Percentiles rank a stretch among this genome's conserved stretches.
Evolutionary conservation across 2,113 vertebrate genomes (phyloP).

Genomic region (Platanista minor): DNA sequence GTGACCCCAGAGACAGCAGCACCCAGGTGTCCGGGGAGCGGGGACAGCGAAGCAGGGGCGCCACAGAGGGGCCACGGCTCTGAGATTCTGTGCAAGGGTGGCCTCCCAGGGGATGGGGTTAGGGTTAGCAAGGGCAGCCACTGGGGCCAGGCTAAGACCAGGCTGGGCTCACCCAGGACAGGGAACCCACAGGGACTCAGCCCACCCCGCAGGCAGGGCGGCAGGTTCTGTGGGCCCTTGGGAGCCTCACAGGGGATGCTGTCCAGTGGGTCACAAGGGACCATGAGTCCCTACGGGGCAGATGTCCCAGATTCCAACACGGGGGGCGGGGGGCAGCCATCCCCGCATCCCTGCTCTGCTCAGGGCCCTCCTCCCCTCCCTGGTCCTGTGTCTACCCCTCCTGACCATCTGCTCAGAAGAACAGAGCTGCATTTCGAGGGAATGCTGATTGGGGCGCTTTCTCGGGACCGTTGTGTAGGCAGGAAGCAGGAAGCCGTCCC

Average conservation of each 20-base stretch:
- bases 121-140: too few species aligned
- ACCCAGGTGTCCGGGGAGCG: not conserved
- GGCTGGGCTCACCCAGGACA: too few species aligned
- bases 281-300: not conserved
- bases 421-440: accelerated
- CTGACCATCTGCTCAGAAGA: not conserved
- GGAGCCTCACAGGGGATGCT: not conserved
- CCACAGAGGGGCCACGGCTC: too few species aligned
- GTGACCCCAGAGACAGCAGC: not conserved
- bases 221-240: not conserved
- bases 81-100: not conserved
- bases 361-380: not conserved
- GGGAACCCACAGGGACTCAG: too few species aligned
- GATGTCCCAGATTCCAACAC: accelerated
- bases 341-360: not conserved
- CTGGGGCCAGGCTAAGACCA: too few species aligned
- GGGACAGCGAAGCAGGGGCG: not conserved
- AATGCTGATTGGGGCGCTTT: not conserved
- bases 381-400: accelerated
- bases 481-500: not conserved
- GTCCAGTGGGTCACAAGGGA: not conserved
- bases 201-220: too few species aligned
- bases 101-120: not conserved
- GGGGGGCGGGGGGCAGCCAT: accelerated
- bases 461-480: accelerated